Evolutionary conservation across 53 echinoderm and acorn worm genomes (phyloP).

Genomic region (Paracentrotus lividus): DNA sequence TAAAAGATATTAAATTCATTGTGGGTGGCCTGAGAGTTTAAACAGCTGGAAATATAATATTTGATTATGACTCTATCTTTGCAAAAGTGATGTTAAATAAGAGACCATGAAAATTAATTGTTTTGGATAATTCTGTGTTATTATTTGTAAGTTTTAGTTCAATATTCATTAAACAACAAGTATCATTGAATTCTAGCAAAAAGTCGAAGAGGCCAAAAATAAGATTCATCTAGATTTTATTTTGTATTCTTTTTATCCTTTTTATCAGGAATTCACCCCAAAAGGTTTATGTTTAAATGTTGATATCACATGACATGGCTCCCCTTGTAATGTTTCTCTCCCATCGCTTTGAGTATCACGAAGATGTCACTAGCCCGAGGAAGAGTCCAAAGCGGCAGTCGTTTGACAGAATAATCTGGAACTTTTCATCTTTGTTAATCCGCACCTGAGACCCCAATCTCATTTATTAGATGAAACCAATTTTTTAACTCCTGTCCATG

Average conservation of each 20-base stretch:
- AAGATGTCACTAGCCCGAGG: neutral
- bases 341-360: neutral
- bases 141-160: neutral
- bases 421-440: neutral
- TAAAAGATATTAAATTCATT: neutral
- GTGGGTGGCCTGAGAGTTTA: neutral
- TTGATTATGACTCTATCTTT: neutral
- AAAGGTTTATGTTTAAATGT: neutral
- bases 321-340: neutral
- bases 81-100: neutral
- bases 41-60: neutral
- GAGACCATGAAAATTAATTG: neutral
- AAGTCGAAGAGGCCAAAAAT: neutral
- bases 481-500: neutral
- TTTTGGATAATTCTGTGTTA: no score
- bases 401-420: neutral
- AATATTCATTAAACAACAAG: neutral
- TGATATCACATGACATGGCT: neutral
- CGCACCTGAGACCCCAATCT: neutral
- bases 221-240: no score
- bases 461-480: neutral
- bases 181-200: neutral
- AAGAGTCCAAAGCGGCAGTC: neutral
- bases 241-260: neutral
- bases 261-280: neutral